Base-by-base conservation (phyloP, 2,113 vertebrate species). In the Ceuthmochares aereus region DNA sequence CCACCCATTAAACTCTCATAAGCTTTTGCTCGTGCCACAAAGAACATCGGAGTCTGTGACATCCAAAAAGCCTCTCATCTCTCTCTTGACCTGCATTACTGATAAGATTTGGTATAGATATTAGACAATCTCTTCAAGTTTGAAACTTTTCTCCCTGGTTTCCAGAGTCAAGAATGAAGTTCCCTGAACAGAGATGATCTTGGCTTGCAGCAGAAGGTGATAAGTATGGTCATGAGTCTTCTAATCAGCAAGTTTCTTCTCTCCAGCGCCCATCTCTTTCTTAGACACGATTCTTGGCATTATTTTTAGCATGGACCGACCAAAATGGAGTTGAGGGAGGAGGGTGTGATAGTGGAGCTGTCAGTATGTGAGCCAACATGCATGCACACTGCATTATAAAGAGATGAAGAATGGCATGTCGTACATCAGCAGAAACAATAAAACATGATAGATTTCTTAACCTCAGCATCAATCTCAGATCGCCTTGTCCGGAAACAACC, bases 361-460 rank as follows among this genome's bases (percentile, higher is more conserved):
- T 93, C 85, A 93, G 89, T 91, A 75, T 87, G 52, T 45, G 42
- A 97, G 58, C 73, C 90, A 97, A 88, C 10, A 21, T 58, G 51
- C 63, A 93, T 84, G 82, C 84, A 74, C 68, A 89, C 93, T 96
- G 89, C 79, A 84, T 96, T 96, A 91, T 76, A 87, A 86, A 96
- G 85, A 96, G 74, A 92, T 96, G 94, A 97, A 93, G 74, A 92
- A 93, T 97, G 97, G 85, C 22, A 11, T 91, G 78, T 96, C 87
- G 60, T 97, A 96, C 87, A 92, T 97, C 92, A 97, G 37, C 73
- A 91, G 55, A 27, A 92, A 96, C 13, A 52, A 97, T 97, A 97
- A 97, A 96, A 94, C 58, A 81, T 94, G 95, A 98, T 97, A 75
- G 42, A 94, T 97, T 97, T 97, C 94, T 81, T 96, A 95, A 95